Evolutionary conservation across 2,113 vertebrate genomes (phyloP), one percentile per base, ranked within the genome.

Genomic region (Neofelis nebulosa): DNA sequence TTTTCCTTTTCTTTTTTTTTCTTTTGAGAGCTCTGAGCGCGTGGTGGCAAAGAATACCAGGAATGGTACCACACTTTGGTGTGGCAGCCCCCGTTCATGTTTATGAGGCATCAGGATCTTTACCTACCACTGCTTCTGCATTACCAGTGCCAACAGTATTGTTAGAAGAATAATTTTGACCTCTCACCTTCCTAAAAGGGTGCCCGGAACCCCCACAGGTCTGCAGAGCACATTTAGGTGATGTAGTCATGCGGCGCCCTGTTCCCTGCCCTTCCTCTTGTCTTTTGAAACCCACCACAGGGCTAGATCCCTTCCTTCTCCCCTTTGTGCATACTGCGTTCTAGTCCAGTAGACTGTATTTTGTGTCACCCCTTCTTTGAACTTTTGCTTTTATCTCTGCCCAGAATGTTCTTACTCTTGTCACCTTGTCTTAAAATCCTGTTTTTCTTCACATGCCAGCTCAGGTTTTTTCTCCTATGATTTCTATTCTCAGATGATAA

Each of bases 341-440:
- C 29, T 38, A 80, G 33, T 76, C n/a, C 57, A 66, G 10, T 79
- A 65, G 84, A 85, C 41, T 85, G 3, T 61, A 41, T 83, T 88
- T 80, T 96, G 65, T 63, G 57, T 82, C 33, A 89, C 31, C 66
- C 61, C 50, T 89, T 69, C 61, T 74, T 93, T 90, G 80, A 89
- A 84, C 25, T 79, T 82, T 63, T 86, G 55, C 36, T 91, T 93
- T 69, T 66, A 45, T 71, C 76, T 82, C 21, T 89, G 15, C 41
- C 36, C n/a, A 5, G n/a, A 86, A 86, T 86, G 45, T 89, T 94
- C 71, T 89, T 80, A 45, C 9, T 23, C 13, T 36, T 38, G 25
- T 85, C 80, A 74, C 79, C 15, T 87, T 95, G 65, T 82, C 73
- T 96, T 87, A 91, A 91, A 93, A 80, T 96, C 18, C 71, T 65